These are phyloP conservation scores for Cephus spinipes DNA, from an alignment of 2,888 invertebrate species.

Conservation along the genomic window DNA sequence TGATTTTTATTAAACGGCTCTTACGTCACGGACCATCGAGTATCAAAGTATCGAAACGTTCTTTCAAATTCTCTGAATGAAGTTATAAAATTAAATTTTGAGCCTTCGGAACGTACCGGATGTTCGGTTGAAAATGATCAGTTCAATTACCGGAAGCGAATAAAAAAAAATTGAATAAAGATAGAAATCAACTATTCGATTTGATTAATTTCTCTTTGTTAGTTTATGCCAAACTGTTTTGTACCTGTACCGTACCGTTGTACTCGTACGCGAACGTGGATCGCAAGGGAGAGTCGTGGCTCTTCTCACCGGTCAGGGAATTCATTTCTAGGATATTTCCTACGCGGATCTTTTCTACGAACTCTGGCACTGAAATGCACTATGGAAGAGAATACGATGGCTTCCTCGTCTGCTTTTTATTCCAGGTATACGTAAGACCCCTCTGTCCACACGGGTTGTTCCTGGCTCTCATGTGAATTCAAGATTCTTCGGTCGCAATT, in stretches of 20 bases:
- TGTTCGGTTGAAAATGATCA: not conserved
- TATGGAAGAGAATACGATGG: constrained; percentile 11
- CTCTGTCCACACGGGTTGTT: not conserved
- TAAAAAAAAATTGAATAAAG: not conserved
- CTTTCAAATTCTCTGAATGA: not conserved
- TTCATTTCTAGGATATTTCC: constrained; percentile 14
- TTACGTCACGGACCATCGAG: not conserved
- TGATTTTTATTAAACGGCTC: not conserved
- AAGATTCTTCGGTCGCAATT: constrained; percentile 39
- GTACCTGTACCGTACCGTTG: not conserved
- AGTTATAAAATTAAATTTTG: not conserved
- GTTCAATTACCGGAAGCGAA: not conserved
- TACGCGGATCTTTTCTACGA: constrained; percentile 6
- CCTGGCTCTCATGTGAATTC: constrained; percentile 32
- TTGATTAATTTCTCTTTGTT: not conserved
- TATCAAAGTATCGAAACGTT: not conserved
- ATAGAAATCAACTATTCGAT: not conserved
- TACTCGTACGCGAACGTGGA: not conserved
- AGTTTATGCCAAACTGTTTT: not conserved
- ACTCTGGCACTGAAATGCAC: constrained; percentile 1
- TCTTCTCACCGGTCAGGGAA: constrained; percentile 7
- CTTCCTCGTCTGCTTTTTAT: constrained; percentile 13
- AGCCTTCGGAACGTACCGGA: not conserved
- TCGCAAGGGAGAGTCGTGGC: not conserved
- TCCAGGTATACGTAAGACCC: not conserved